Base-by-base conservation (phyloP, 2,888 invertebrate species). In the Hemithea aestivaria region DNA sequence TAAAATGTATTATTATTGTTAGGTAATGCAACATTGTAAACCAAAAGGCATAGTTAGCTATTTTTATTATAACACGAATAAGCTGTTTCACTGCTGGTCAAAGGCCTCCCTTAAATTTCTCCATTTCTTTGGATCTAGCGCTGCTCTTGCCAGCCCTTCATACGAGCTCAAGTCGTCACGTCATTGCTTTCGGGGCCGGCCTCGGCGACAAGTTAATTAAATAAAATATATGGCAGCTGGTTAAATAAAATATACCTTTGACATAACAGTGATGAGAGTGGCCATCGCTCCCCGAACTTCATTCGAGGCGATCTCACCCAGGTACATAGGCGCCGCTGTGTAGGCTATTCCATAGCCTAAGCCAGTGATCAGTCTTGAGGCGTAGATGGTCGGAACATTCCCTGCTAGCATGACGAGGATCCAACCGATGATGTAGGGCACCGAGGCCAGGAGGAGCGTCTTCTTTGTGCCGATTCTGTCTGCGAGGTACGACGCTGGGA, bases 381-480 rank as follows among this genome's bases (percentile, higher is more conserved):
- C 78, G 66, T 91, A 90, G 31, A 92, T 82, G 7, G 88, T 79
- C 9, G 88, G 79, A 0, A 90, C 88, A 27, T 84, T 87, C 50
- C 76, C 74, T 0, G 91, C 91, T 31, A 89, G 66, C 65, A 91
- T 89, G 37, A 92, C 88, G 36, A 91, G 77, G 32, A 91, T 73
- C 92, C 92, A 92, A 24, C 91, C 89, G 7, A 89, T 56, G 48
- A 90, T 88, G 56, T 91, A 88, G 0, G 92, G 91, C 1, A 91
- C 63, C 0, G 90, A 81, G 0, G 90, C 88, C 7, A 90, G 66
- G 6, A 92, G 73, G 0, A 92, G 81, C 0, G 91, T 90, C 50
- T 77, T 84, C 67, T 92, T 92, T 3, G 92, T 85, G 8, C 93
- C 93, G 39, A 91, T 82, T 42, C 87, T 79, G 72, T 92, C 91